Evolutionary conservation across 1,140 invertebrate species (phyloP).

Genomic region (Drosophila oshimai): DNA sequence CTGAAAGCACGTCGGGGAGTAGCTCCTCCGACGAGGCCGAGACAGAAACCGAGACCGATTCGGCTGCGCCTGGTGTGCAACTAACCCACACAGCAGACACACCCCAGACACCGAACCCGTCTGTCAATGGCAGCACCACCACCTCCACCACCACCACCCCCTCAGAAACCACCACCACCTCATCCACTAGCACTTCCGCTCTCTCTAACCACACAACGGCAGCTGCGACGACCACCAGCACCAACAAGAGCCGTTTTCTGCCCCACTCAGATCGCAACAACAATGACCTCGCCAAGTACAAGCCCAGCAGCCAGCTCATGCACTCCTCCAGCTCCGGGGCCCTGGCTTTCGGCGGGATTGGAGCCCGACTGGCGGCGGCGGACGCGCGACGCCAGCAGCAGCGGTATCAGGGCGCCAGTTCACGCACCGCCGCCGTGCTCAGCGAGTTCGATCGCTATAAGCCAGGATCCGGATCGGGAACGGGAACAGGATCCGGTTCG

Average conservation of each 20-base stretch:
- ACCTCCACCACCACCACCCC: constrained; percentile 21
- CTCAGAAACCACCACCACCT: constrained; percentile 25
- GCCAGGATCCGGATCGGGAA: constrained; percentile 18
- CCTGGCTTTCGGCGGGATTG: constrained; percentile 76
- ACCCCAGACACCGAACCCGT: constrained; percentile 18
- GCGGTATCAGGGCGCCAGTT: constrained; percentile 68
- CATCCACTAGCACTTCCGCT: constrained; percentile 49
- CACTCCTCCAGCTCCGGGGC: constrained; percentile 78
- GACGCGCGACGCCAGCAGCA: constrained; percentile 61
- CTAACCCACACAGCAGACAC: constrained; percentile 59
- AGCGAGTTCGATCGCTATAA: constrained; percentile 71
- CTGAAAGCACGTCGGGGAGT: constrained; percentile 61
- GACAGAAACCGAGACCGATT: constrained; percentile 35
- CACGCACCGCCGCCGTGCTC: constrained; percentile 74
- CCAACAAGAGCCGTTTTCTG: constrained; percentile 63
- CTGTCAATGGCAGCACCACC: constrained; percentile 38
- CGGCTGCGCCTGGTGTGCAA: constrained; percentile 43
- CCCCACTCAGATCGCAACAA: constrained; percentile 76
- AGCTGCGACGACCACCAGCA: constrained; percentile 40
- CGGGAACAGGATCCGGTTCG: constrained; percentile 30
- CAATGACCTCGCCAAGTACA: constrained; percentile 75
- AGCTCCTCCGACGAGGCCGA: constrained; percentile 73
- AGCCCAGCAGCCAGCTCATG: constrained; percentile 64
- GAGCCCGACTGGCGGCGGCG: constrained; percentile 68
- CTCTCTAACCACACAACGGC: constrained; percentile 60